Percentiles rank a stretch among this genome's conserved stretches.
Conservation (phyloP, 2,888 invertebrate genomes). For the Caenorhabditis sp. region DNA sequence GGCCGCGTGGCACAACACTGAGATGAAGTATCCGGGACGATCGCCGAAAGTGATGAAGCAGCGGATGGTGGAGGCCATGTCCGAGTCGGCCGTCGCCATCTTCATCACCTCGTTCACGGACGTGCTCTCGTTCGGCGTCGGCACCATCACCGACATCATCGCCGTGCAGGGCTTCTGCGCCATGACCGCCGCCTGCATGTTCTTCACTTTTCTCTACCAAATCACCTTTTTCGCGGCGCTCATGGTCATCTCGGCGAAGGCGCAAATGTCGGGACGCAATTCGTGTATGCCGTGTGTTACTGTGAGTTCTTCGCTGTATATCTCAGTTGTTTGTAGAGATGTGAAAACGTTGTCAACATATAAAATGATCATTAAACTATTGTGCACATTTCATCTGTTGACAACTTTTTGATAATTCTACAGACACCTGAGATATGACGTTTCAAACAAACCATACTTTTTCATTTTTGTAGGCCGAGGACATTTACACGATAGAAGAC, state of each 20-base stretch:
- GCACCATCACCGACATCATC: constrained; percentile 92
- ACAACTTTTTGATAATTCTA: too few species aligned
- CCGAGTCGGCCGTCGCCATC: constrained; percentile 94
- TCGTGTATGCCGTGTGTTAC: constrained; percentile 70
- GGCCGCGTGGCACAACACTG: constrained; percentile 93
- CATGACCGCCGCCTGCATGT: constrained; percentile 93
- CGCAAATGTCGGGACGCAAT: constrained; percentile 87
- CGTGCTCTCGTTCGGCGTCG: constrained; percentile 90
- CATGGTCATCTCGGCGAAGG: constrained; percentile 90
- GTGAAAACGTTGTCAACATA: too few species aligned
- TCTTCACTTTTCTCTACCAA: constrained; percentile 93
- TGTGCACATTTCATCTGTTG: too few species aligned
- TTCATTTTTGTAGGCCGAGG: constrained; percentile 49
- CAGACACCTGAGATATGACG: too few species aligned
- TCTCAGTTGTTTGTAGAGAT: too few species aligned
- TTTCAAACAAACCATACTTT: too few species aligned
- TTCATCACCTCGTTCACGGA: constrained; percentile 93
- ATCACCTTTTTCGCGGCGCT: constrained; percentile 93
- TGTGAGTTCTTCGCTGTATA: not conserved
- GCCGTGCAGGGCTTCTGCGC: constrained; percentile 95
- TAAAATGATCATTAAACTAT: too few species aligned
- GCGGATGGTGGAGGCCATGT: constrained; percentile 90
- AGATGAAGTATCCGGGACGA: constrained; percentile 78
- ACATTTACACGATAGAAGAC: constrained; percentile 58
- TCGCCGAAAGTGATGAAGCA: constrained; percentile 84